Conservation (phyloP, 2,797 vertebrate species). For the Schizopygopsis malacanthus region DNA sequence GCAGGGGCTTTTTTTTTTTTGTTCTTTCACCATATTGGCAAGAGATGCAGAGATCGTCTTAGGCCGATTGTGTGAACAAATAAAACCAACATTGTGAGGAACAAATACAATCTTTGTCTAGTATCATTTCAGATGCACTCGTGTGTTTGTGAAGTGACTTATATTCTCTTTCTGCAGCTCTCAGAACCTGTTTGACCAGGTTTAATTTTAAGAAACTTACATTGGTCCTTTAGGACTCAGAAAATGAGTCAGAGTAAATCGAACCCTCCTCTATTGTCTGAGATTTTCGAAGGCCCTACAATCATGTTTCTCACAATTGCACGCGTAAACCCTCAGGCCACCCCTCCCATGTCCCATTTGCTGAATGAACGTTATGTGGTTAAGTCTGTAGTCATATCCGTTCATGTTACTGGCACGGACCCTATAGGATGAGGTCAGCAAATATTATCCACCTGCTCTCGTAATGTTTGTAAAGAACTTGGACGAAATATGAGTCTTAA, state of each 20-base stretch:
- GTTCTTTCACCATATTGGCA: conserved; percentile 63
- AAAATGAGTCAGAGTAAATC: conserved; percentile 5
- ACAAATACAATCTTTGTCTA: conserved; percentile 55
- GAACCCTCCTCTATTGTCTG: conserved; percentile 31
- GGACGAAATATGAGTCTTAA: not conserved
- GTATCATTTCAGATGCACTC: conserved; percentile 48
- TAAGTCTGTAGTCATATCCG: not conserved
- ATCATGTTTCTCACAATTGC: conserved; percentile 15
- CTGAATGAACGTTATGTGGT: not conserved
- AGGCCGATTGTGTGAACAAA: conserved; percentile 91
- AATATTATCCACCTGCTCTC: not conserved
- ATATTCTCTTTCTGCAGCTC: not conserved
- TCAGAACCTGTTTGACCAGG: conserved; percentile 51
- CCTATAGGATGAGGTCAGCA: conserved; percentile 33
- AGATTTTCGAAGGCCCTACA: conserved; percentile 3
- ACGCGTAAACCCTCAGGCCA: conserved; percentile 18
- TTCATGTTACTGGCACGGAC: not conserved
- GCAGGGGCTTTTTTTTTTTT: conserved; percentile 62
- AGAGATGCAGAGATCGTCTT: conserved; percentile 71
- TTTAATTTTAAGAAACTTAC: conserved; percentile 38
- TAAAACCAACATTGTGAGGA: conserved; percentile 73
- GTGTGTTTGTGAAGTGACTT: conserved; percentile 23
- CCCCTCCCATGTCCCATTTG: not conserved
- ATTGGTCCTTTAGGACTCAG: conserved; percentile 11
- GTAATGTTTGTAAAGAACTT: conserved; percentile 6